These are phyloP conservation scores for Calyptommatus sinebrachiatus DNA, from an alignment of 2,113 vertebrate genomes.

Conservation along the genomic window DNA sequence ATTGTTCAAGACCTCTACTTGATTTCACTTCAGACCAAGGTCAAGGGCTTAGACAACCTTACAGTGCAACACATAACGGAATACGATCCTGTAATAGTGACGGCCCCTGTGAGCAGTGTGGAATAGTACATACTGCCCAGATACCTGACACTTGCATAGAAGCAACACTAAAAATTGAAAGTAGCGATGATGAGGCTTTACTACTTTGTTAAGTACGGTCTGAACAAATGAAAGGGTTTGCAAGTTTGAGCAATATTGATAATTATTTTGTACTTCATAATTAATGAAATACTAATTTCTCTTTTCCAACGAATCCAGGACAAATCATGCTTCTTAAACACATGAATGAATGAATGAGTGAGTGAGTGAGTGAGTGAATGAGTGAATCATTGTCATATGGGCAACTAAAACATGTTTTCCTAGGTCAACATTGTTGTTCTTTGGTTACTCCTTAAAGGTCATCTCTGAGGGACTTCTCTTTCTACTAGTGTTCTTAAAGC, in stretches of 20 bases:
- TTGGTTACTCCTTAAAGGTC: constrained; percentile 39
- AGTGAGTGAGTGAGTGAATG: background rate
- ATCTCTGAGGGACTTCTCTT: background rate
- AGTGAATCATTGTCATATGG: constrained; percentile 54
- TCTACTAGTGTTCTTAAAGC: constrained; percentile 40
- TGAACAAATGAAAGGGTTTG: constrained; percentile 60
- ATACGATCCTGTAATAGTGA: constrained; percentile 72
- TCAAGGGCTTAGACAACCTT: constrained; percentile 62
- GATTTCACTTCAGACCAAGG: constrained; percentile 76
- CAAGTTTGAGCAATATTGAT: constrained; percentile 79
- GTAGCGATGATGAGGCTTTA: constrained; percentile 93
- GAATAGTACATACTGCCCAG: constrained; percentile 95
- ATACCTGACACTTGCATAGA: constrained; percentile 89
- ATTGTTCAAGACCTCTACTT: constrained; percentile 83
- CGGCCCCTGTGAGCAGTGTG: constrained; percentile 91
- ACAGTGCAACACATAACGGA: constrained; percentile 58
- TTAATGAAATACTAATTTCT: constrained; percentile 65
- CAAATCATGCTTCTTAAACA: constrained; percentile 57
- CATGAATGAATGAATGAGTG: constrained; percentile 62
- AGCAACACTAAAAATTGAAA: constrained; percentile 81
- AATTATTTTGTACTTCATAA: constrained; percentile 76
- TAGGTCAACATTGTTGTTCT: constrained; percentile 33
- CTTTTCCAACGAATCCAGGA: constrained; percentile 69
- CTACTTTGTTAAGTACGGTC: constrained; percentile 84
- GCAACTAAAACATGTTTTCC: constrained; percentile 54